Percentiles rank a stretch among this genome's conserved stretches.
Conservation (phyloP, 1,140 invertebrate genomes). For the Druon quercuslanigerum region DNA sequence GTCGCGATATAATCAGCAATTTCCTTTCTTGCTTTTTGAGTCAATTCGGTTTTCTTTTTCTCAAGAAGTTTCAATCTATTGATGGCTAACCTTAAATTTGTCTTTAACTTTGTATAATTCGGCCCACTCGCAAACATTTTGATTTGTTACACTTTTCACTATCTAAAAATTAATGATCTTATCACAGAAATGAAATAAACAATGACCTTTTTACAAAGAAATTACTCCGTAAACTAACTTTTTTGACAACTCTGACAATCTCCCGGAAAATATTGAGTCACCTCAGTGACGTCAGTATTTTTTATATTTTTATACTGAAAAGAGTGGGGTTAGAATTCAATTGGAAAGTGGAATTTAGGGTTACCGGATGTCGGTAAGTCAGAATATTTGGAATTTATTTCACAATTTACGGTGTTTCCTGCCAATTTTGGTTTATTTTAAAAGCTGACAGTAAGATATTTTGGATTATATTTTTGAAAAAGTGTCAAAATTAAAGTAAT, state of each 20-base stretch:
- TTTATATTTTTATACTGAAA: neutral
- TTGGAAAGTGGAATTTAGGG: too few species aligned
- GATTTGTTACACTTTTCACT: neutral
- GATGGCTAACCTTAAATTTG: constrained; percentile 93
- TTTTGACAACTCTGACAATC: neutral
- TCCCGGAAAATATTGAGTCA: constrained; percentile 7
- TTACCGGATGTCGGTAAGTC: too few species aligned
- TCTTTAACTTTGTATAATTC: constrained; percentile 97
- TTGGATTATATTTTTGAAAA: too few species aligned
- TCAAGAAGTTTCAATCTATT: constrained; percentile 96
- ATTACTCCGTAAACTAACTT: neutral
- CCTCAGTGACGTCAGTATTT: neutral
- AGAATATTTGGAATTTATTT: too few species aligned
- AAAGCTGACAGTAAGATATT: too few species aligned
- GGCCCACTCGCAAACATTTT: constrained; percentile 91
- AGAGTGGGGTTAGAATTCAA: neutral
- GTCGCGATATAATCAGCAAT: constrained; percentile 96
- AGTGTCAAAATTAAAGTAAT: too few species aligned
- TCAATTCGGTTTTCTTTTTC: constrained; percentile 98
- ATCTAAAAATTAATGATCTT: neutral
- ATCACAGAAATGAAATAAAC: neutral
- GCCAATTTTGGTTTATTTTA: too few species aligned
- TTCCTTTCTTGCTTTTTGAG: constrained; percentile 96
- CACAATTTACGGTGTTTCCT: too few species aligned
- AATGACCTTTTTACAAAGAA: neutral